Evolutionary conservation across 2,113 vertebrate genomes (phyloP).

Genomic region (Erythrolamprus reginae): DNA sequence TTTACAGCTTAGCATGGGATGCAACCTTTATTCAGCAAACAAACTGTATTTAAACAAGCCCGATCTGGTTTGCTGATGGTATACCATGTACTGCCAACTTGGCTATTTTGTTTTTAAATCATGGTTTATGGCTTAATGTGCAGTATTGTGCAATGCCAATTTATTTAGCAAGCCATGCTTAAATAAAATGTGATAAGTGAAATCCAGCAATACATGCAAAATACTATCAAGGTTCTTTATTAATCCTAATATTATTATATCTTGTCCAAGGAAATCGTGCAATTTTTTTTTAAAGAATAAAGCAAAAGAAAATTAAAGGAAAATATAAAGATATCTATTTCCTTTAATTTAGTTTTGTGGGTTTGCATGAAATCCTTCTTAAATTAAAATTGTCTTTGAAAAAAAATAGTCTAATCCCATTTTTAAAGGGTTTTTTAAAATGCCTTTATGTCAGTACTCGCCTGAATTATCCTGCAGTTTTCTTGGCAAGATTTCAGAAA

Average conservation of each 20-base stretch:
- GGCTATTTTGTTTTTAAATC: neutral
- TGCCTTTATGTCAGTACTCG: neutral
- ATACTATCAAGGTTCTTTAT: neutral
- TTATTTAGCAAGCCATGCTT: neutral
- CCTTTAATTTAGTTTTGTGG: neutral
- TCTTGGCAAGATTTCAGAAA: neutral
- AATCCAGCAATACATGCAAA: neutral
- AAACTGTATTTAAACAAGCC: neutral
- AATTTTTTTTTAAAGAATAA: neutral
- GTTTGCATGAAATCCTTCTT: neutral
- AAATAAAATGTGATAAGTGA: neutral
- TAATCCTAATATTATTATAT: neutral
- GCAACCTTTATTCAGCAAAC: neutral
- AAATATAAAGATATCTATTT: neutral
- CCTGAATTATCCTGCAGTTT: neutral
- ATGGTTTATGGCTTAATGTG: neutral
- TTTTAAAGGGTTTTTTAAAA: neutral
- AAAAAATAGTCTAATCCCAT: neutral
- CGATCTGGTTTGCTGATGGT: neutral
- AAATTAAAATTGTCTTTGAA: neutral
- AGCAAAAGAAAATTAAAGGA: neutral
- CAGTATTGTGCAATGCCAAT: neutral
- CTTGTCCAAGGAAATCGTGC: neutral
- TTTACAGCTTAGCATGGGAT: neutral
- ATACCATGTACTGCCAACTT: neutral